Conservation (phyloP, 1,140 invertebrate species). For the Phymastichus coffea region DNA sequence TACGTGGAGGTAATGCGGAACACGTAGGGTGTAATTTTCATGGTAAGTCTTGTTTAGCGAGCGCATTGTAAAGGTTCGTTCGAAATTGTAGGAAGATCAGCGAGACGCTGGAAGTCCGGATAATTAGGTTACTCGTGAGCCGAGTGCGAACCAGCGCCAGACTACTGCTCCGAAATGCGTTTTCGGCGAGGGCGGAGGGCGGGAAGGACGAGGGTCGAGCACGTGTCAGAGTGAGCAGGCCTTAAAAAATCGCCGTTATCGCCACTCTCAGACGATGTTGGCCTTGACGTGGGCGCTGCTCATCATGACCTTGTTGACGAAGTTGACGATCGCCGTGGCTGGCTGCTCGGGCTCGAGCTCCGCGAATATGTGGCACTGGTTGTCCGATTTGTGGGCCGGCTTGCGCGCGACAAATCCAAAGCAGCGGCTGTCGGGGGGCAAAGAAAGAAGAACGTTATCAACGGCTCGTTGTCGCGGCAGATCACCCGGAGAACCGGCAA, state of each 20-base stretch:
- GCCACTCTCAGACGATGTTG: conserved; percentile 47
- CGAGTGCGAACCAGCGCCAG: no score
- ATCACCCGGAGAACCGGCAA: no score
- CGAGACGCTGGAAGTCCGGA: no score
- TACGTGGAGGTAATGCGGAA: neutral
- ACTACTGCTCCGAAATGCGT: no score
- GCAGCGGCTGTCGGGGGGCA: conserved; percentile 70
- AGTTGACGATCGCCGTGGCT: conserved; percentile 92
- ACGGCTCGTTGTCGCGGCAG: no score
- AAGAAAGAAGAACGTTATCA: neutral
- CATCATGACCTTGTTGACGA: conserved; percentile 89
- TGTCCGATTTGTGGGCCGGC: conserved; percentile 76
- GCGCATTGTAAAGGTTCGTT: no score
- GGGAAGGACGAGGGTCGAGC: no score
- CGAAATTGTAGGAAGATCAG: no score
- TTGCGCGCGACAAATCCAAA: conserved; percentile 95
- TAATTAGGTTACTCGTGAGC: no score
- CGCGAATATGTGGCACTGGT: conserved; percentile 95
- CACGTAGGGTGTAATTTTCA: neutral
- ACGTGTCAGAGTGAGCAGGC: conserved; percentile 4
- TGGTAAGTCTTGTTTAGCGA: neutral
- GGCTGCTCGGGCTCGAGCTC: conserved; percentile 94
- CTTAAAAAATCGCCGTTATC: conserved; percentile 5
- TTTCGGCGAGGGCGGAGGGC: no score
- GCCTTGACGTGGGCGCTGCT: conserved; percentile 58